These are phyloP conservation scores for Anniella stebbinsi DNA, from an alignment of 2,797 vertebrate species.

Conservation along the genomic window DNA sequence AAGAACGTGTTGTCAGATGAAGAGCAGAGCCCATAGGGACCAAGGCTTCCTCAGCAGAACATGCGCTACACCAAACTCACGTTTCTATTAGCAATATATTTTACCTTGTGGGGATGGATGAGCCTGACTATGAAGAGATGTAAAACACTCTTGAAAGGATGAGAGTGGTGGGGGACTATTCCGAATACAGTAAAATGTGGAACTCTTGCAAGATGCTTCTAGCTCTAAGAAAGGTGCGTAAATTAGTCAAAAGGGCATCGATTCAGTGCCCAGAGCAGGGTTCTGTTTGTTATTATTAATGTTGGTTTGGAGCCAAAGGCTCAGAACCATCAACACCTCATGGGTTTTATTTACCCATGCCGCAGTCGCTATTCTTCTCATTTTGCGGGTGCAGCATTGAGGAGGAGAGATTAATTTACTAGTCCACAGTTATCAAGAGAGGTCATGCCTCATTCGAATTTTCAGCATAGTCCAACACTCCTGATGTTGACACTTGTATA, in stretches of 20 bases:
- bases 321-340: constrained; percentile 1
- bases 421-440: not conserved
- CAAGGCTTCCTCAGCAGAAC: not conserved
- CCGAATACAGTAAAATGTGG: not conserved
- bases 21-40: not conserved
- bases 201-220: not conserved
- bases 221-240: not conserved
- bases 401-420: not conserved
- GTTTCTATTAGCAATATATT: not conserved
- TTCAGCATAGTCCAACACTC: not conserved
- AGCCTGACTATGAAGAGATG: not conserved
- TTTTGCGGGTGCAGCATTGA: not conserved
- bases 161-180: not conserved
- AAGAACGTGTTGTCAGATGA: constrained; percentile 1
- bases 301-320: not conserved
- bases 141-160: not conserved
- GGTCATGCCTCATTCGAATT: not conserved
- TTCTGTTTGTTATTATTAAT: not conserved
- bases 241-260: not conserved
- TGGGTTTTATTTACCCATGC: constrained; percentile 10
- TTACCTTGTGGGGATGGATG: not conserved
- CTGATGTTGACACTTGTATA: not conserved
- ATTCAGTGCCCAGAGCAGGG: not conserved
- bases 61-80: not conserved
- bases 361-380: not conserved